Evolutionary conservation across 2,797 vertebrate genomes (phyloP), one percentile per base, ranked within the genome.

Genomic region (Helicolenus hilgendorfi): DNA sequence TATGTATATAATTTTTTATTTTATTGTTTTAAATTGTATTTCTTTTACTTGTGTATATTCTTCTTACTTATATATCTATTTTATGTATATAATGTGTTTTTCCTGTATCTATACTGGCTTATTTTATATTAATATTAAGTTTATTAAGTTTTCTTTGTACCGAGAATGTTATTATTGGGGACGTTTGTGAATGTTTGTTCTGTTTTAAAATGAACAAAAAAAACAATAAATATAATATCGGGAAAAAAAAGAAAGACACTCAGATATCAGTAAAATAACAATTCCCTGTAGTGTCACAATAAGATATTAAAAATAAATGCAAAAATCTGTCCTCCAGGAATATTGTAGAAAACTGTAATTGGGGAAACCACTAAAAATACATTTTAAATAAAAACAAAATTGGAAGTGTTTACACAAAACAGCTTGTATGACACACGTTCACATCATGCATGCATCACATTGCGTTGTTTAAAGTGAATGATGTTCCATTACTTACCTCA

Each of bases 401-500:
- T 35, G 35, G 10, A 8, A 3, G 11, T 62, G 24, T 36, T 29
- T 11, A 24, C 38, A 55, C 41, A 33, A n/a, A 5, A 22, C 18
- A 70, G 1, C n/a, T 6, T 11, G 5, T 4, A 14, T 31, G 29
- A 5, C 53, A 74, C 6, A 3, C 7, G 24, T 71, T 9, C 2
- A 53, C 31, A 71, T 2, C 9, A 1, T 14, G 22, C 7, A 11
- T 18, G 2, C 9, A 6, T 59, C 6, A 41, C 1, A 45, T 26
- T 55, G 45, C 55, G 20, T 11, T 13, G 5, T 15, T 27, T 70
- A 1, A 49, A 77, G 36, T 41, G 1, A 35, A 33, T 62, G 76
- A 22, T 58, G 72, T 75, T 31, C 13, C 59, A 49, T 15, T 8
- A 88, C 96, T 95, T 76, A 97, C 97, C 96, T 97, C 96, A 5